A percentile compares a stretch with the other conserved stretches of the same genome.
Evolutionary conservation across 2,113 vertebrate species (phyloP).

Genomic region (Mobula birostris): DNA sequence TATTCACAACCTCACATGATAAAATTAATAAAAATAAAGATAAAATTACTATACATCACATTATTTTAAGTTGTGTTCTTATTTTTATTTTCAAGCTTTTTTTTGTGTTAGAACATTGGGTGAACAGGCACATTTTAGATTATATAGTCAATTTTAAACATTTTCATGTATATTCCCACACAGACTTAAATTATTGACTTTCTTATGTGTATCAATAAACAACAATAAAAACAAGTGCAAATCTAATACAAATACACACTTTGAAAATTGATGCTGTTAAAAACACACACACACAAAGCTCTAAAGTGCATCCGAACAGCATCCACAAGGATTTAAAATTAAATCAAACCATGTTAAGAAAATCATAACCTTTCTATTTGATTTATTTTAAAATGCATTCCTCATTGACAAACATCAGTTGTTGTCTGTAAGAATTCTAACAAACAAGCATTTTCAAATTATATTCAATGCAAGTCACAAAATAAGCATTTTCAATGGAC

Average conservation of each 20-base stretch:
- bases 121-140: not conserved
- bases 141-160: not conserved
- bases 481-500: constrained; percentile 30
- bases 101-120: not conserved
- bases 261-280: constrained; percentile 5
- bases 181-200: not conserved
- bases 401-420: not conserved
- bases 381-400: constrained; percentile 20
- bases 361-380: not conserved
- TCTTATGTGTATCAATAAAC: not conserved
- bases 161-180: not conserved
- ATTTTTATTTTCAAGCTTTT: not conserved
- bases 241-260: constrained; percentile 10
- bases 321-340: constrained; percentile 12
- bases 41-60: not conserved
- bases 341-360: not conserved
- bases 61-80: not conserved
- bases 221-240: constrained; percentile 7
- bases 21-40: not conserved
- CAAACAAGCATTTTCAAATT: not conserved
- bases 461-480: constrained; percentile 16
- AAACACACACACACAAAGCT: not conserved
- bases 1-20: not conserved
- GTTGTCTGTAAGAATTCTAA: not conserved
- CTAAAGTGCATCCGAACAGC: not conserved